phyloP scores from a whole-genome alignment of 2,888 invertebrate genomes.

The Magallana nippona region DNA sequence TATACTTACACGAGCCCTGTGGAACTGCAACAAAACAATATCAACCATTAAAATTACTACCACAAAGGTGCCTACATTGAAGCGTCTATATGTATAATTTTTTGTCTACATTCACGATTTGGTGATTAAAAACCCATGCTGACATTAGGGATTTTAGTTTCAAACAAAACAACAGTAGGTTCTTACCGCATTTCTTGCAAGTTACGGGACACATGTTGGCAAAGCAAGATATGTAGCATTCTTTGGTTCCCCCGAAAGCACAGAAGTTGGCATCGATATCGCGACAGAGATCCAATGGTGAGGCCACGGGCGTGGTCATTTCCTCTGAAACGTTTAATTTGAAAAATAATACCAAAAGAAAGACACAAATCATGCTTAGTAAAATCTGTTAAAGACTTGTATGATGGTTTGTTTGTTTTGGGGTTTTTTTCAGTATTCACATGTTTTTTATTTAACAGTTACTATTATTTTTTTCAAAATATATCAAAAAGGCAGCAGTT shows the following conservation, averaged over 20 bases:
- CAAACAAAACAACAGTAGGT: background rate
- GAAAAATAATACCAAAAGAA: background rate
- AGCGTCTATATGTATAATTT: no score
- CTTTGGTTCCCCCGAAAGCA: background rate
- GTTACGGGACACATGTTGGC: constrained; percentile 13
- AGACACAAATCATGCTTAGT: background rate
- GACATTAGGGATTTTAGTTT: no score
- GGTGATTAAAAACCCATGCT: no score
- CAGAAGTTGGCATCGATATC: constrained; percentile 12
- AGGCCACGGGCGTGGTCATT: background rate
- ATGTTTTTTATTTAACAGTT: no score
- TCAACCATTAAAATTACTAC: no score
- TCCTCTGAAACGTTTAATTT: background rate
- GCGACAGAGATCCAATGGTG: constrained; percentile 2
- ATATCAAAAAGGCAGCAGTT: no score
- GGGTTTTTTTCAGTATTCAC: no score
- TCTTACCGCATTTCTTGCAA: background rate
- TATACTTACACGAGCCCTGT: background rate
- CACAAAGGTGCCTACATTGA: no score
- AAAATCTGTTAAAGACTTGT: background rate
- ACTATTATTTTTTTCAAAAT: no score
- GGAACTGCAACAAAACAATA: background rate
- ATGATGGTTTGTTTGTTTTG: background rate
- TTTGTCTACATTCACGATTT: no score
- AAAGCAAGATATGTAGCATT: background rate